Conservation (phyloP, 2,888 invertebrate species). For the Iselma pallidipennis region DNA sequence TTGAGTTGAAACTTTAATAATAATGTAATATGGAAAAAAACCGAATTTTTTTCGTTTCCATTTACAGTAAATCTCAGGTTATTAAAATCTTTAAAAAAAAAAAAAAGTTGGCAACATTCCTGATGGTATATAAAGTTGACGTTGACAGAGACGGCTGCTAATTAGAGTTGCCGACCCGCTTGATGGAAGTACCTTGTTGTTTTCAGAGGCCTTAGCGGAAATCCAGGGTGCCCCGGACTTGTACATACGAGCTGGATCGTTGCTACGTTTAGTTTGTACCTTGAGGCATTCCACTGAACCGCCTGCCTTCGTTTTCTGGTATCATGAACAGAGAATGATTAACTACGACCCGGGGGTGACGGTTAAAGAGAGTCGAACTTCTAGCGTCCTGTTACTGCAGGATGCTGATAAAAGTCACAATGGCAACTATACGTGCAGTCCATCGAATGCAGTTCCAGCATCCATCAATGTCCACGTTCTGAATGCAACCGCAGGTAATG, state of each 20-base stretch:
- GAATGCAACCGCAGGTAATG: constrained; percentile 61
- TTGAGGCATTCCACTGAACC: constrained; percentile 62
- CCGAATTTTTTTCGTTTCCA: too few species aligned
- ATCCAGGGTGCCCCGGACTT: constrained; percentile 65
- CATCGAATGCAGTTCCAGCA: constrained; percentile 67
- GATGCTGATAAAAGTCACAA: constrained; percentile 66
- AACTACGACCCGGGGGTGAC: constrained; percentile 64
- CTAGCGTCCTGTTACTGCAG: constrained; percentile 70
- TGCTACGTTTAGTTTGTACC: constrained; percentile 62
- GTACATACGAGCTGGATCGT: constrained; percentile 63
- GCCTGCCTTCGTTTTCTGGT: constrained; percentile 66
- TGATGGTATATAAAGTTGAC: neutral
- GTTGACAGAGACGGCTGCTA: neutral
- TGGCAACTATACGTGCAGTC: constrained; percentile 73
- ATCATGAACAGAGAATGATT: constrained; percentile 65
- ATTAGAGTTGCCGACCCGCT: constrained; percentile 10
- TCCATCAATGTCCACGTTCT: constrained; percentile 72
- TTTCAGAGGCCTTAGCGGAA: constrained; percentile 61
- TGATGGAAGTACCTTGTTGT: constrained; percentile 22
- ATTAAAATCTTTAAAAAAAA: too few species aligned
- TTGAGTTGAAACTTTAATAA: too few species aligned
- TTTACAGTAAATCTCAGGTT: too few species aligned
- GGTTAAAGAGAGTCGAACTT: constrained; percentile 61
- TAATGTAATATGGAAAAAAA: too few species aligned
- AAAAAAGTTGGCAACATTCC: too few species aligned